phyloP scores from a whole-genome alignment of 1,140 invertebrate genomes.

The Bombus sibiricus region DNA sequence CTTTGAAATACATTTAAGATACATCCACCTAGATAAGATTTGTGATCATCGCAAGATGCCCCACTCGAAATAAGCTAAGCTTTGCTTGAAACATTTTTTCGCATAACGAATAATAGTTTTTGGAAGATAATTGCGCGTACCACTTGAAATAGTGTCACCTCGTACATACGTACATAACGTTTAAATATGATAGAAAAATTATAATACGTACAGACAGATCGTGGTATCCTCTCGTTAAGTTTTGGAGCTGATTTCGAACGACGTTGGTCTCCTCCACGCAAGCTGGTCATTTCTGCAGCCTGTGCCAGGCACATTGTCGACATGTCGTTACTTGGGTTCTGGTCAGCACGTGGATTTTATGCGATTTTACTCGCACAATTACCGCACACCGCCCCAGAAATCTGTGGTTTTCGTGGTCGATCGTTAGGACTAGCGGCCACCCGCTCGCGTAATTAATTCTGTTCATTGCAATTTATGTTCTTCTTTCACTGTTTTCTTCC shows the following conservation, averaged over 20 bases:
- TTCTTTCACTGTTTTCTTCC: background rate
- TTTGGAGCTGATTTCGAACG: constrained; percentile 28
- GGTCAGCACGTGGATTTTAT: constrained; percentile 63
- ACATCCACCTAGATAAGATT: too few species aligned
- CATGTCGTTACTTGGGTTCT: constrained; percentile 49
- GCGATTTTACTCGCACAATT: constrained; percentile 74
- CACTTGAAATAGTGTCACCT: too few species aligned
- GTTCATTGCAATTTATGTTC: constrained; percentile 11
- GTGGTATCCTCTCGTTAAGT: background rate
- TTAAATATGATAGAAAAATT: too few species aligned
- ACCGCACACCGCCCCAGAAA: constrained; percentile 36
- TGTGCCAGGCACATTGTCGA: constrained; percentile 38
- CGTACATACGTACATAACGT: too few species aligned
- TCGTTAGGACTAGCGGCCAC: constrained; percentile 19
- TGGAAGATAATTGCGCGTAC: too few species aligned
- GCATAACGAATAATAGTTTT: too few species aligned
- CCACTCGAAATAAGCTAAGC: too few species aligned
- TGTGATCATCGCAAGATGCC: too few species aligned
- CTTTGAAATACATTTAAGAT: too few species aligned
- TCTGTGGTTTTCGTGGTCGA: constrained; percentile 25
- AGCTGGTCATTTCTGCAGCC: constrained; percentile 43
- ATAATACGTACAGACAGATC: background rate
- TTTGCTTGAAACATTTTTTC: too few species aligned
- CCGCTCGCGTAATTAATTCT: constrained; percentile 47
- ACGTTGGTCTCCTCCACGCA: constrained; percentile 31